Evolutionary conservation across 2,797 vertebrate genomes (phyloP).

Genomic region (Margarornis squamiger): DNA sequence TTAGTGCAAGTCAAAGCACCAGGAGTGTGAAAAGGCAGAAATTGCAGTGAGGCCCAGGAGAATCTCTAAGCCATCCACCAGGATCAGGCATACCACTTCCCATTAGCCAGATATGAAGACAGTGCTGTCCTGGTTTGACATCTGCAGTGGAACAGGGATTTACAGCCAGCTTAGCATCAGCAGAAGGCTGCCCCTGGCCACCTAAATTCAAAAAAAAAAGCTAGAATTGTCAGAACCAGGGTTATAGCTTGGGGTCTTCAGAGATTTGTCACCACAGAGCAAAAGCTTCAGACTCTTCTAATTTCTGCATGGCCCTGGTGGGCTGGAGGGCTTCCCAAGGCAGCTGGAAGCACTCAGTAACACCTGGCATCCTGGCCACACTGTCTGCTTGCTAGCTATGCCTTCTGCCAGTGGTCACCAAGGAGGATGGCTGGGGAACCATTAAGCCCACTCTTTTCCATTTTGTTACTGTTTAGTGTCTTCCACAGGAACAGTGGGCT

Average conservation of each 20-base stretch:
- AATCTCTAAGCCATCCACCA: background rate
- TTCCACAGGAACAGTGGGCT: background rate
- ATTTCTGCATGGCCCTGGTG: background rate
- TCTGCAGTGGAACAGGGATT: background rate
- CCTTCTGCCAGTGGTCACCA: background rate
- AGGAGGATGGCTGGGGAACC: background rate
- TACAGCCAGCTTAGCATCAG: background rate
- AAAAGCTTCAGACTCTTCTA: background rate
- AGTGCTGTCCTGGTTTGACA: background rate
- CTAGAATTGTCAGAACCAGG: background rate
- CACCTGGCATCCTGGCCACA: background rate
- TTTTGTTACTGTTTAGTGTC: background rate
- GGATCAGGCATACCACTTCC: background rate
- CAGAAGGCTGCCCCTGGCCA: background rate
- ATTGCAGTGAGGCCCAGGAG: background rate
- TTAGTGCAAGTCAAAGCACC: background rate
- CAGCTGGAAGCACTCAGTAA: background rate
- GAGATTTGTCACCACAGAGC: background rate
- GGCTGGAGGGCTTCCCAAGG: background rate
- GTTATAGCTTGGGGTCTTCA: background rate
- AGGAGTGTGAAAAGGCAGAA: background rate
- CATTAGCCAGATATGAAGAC: background rate
- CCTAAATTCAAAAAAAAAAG: background rate
- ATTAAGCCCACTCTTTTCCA: background rate
- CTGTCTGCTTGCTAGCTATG: background rate